Base-by-base conservation (phyloP, 1,140 invertebrate species). In the Andrena cerasifolii region DNA sequence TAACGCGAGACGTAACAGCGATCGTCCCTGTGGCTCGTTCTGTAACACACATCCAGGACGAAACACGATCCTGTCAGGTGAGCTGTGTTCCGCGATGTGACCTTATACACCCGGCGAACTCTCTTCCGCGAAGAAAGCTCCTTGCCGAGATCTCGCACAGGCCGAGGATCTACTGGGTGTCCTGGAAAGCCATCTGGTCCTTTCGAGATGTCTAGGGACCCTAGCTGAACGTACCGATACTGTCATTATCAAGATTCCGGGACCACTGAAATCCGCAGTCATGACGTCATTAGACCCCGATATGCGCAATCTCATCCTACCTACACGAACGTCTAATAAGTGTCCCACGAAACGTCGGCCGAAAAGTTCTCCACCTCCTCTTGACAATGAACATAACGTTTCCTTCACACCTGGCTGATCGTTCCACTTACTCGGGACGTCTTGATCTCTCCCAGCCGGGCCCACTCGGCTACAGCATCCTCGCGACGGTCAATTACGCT, bases 21-120 rank as follows among this genome's bases (percentile, higher is more conserved):
- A 56, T 36, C 33, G 77, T 43, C 36, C 36, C 36, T 47, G 56
- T 12, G 26, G 16, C 51, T n/a, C 26, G 65, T 47, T 47, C 56
- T 6, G 49, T 65, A 63, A 78, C 36, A 74, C 31, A 73, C 24
- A 26, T 36, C 18, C 67, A 47, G 53, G 53, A 59, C 73, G 70
- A 79, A 79, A 79, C 71, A 74, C 71, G 71, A 79, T 65, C 71
- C 62, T 67, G 71, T 79, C 77, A 79, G 77, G 71, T 79, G 77
- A 79, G 71, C 71, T 36, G 26, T 61, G 62, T 51, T 56, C 24
- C 54, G 18, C 26, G 43, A 49, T 45, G 70, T 74, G 77, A 79
- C 77, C 77, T 74, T 74, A 59, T 79, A 61, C 53, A 74, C 62
- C 51, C 31, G n/a, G 16, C 54, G 61, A 75, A 45, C 56, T 47